Conservation (phyloP, 2,113 vertebrate species). For the Malurus cyaneus region DNA sequence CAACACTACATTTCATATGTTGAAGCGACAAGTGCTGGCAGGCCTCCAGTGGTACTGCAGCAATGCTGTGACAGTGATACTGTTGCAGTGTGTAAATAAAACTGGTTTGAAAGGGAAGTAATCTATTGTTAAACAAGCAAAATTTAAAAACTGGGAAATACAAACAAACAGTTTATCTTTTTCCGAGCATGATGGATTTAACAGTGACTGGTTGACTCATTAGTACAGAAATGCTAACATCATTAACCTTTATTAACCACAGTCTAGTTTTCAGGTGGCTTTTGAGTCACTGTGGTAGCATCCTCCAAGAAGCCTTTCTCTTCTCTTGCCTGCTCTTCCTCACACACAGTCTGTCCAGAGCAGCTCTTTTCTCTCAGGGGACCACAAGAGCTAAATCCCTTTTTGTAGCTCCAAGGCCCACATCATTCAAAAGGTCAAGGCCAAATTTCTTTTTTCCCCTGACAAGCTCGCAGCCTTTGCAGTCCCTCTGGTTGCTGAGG, state of each 20-base stretch:
- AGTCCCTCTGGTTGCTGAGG: neutral
- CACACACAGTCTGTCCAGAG: neutral
- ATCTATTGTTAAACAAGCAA: neutral
- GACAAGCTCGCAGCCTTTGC: neutral
- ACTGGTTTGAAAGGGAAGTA: neutral
- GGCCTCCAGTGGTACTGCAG: constrained; percentile 43
- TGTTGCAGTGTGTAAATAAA: constrained; percentile 23
- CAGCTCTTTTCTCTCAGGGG: neutral
- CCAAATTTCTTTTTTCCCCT: neutral
- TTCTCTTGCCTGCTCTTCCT: neutral
- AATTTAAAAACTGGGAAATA: neutral
- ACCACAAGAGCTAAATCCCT: neutral
- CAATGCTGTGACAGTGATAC: neutral
- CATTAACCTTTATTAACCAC: neutral
- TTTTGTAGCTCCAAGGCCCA: neutral
- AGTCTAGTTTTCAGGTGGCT: neutral
- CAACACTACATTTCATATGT: constrained; percentile 18
- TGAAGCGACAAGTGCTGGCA: constrained; percentile 19
- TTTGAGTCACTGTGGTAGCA: neutral
- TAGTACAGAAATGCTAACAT: neutral
- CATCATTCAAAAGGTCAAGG: constrained; percentile 8
- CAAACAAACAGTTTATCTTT: neutral
- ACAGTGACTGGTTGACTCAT: neutral
- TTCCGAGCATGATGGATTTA: neutral
- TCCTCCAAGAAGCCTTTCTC: neutral